Base-by-base conservation (phyloP, 2,797 vertebrate genomes). In the Esox lucius region DNA sequence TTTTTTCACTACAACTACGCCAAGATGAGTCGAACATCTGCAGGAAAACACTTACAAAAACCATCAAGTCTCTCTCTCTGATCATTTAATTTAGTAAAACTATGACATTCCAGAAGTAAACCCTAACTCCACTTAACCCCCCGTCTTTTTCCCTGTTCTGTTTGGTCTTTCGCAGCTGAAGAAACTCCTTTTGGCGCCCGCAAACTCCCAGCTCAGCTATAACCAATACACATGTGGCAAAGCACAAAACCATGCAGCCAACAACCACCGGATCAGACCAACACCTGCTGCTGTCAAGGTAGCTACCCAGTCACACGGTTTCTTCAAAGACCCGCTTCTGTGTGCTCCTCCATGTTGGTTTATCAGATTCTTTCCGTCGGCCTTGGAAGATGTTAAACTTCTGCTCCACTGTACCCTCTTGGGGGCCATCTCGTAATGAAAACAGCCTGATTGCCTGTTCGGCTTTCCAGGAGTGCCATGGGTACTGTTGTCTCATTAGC, bases 131-230 rank as follows among this genome's bases (percentile, higher is more conserved):
- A 66, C 51, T n/a, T 42, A 56, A 19, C 17, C 31, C n/a, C 39
- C 42, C 15, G 4, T 7, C 22, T 70, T 49, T 17, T 26, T 5
- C 51, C 24, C 69, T 74, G 77, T 86, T 81, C 78, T 80, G 86
- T 86, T 83, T 87, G 89, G 46, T 39, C 89, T 80, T 86, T 87
- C 61, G 84, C 94, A 99, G 98, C 95, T 99, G 93, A 99, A 98
- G 96, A 98, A 98, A 94, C 97, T 99, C 91, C 95, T 99, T 91
- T 92, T 98, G 95, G 97, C 98, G 84, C 98, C 98, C 49, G 96
- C 97, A 90, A 99, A 98, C 94, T 96, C 96, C 93, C 97, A 99
- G 94, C 95, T 98, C 94, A 97, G 96, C 95, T 99, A 99, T 94
- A 97, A 97, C 96, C 97, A 99, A 95, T 98, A 98, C 96, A 96